Evolutionary conservation across 2,797 vertebrate genomes (phyloP).

Genomic region (Nyctalus aviator): DNA sequence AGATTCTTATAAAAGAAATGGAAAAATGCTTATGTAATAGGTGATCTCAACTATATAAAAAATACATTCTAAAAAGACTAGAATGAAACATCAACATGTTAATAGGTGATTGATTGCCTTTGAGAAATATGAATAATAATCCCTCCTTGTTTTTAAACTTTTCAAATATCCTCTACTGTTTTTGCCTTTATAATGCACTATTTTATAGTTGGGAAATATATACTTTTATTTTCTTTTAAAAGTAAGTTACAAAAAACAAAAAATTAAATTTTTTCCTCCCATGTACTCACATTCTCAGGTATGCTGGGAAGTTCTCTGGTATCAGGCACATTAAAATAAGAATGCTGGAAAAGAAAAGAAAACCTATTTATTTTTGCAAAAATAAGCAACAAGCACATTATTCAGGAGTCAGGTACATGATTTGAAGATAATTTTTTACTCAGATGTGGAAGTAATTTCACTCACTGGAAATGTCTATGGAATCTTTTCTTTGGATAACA

Average conservation of each 20-base stretch:
- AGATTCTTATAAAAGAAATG: conserved; percentile 35
- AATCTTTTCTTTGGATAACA: conserved; percentile 47
- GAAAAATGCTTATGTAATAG: background rate
- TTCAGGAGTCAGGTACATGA: conserved; percentile 33
- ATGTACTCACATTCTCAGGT: conserved; percentile 96
- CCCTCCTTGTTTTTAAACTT: conserved; percentile 25
- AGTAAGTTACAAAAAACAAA: conserved; percentile 15
- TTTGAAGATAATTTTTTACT: conserved; percentile 36
- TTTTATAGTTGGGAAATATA: background rate
- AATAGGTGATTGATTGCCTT: conserved; percentile 40
- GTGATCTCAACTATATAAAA: conserved; percentile 43
- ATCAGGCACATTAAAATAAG: conserved; percentile 97
- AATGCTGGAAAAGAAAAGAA: conserved; percentile 91
- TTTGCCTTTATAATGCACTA: conserved; percentile 49
- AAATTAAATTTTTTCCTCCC: background rate
- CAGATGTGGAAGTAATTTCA: conserved; percentile 36
- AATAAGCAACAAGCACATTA: conserved; percentile 38
- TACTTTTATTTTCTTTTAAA: conserved; percentile 28
- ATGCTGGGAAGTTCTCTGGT: conserved; percentile 96
- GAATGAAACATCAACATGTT: background rate
- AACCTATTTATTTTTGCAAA: conserved; percentile 70
- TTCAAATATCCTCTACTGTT: conserved; percentile 22
- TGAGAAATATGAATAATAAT: conserved; percentile 36
- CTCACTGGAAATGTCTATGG: conserved; percentile 26
- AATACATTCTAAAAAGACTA: conserved; percentile 30